Base-by-base conservation (phyloP, 1,140 invertebrate species). In the Trialeurodes vaporariorum region DNA sequence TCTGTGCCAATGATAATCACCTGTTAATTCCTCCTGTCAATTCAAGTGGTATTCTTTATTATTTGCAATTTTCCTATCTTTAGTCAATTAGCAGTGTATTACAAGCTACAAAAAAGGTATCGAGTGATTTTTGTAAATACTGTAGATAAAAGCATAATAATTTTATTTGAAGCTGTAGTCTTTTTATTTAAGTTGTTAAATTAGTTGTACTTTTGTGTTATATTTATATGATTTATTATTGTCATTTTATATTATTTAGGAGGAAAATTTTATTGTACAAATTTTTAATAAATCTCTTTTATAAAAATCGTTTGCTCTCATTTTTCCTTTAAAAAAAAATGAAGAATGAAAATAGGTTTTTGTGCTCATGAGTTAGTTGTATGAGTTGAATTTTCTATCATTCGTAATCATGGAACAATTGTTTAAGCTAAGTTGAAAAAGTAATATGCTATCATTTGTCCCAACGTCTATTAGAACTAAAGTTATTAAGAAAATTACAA, bases 221-320 rank as follows among this genome's bases (percentile, higher is more conserved):
- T 49, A 49, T 49, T 49, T 49, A n/a, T n/a, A 49, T 17, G 34
- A 49, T 5, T 17, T 49, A 49, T 49, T 49, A 49, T 5, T 49
- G 34, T 49, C 34, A 49, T 49, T 49, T 49, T 49, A 17, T 49
- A 49, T 49, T 9, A 9, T 49, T 49, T 17, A 49, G 17, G 17
- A 49, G 34, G 17, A 49, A 49, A 49, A 49, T 49, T 49, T 49
- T 49, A 49, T 49, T 49, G 34, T 49, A 49, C 34, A 49, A 49
- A 49, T 49, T 49, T 49, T 49, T 49, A 49, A 49, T 49, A 49
- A 25, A 59, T 59, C 5, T 49, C 65, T 66, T n/a, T n/a, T n/a
- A n/a, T 11, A 66, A 65, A 34, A 65, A 26, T 27, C 17, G 17
- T n/a, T 64, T n/a, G 21, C 26, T 23, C n/a, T 64, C 27, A 24